Evolutionary conservation across 2,797 vertebrate genomes (phyloP), one percentile per base, ranked within the genome.

Genomic region (Carapus acus): DNA sequence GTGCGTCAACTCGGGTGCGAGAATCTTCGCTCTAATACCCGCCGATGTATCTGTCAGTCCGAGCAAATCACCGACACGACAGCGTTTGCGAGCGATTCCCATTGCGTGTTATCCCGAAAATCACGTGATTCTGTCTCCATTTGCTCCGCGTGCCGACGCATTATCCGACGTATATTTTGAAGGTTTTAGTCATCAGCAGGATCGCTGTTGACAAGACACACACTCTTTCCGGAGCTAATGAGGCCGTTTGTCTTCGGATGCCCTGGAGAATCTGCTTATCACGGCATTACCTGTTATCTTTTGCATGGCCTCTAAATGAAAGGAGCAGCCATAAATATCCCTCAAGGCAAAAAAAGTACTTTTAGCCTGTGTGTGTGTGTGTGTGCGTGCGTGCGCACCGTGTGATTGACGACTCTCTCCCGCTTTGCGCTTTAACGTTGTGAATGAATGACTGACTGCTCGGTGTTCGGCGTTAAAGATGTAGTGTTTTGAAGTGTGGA

Each of bases 221-320:
- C 50, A 61, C 62, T 76, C 78, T 72, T 68, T 65, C 81, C 54
- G 33, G 34, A 39, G 54, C 76, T 84, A 82, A 83, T 79, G 83
- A 82, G 80, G 67, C 74, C 61, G 79, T 83, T 83, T 82, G 71
- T 86, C 82, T 81, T 82, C 61, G 69, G 51, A 71, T 61, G 55
- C 71, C 47, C 64, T 45, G 44, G 71, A 82, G 69, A 73, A 81
- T 60, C 54, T 64, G 65, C 66, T 78, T 82, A 76, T 83, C 66
- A 71, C 69, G 71, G 76, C 75, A 55, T 76, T 76, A 79, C 70
- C 69, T 70, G 59, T 74, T 74, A 72, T 67, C 60, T 71, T 58
- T 58, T 56, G 67, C 29, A 3, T 68, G 71, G 60, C 57, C 60
- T 66, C 67, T 50, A 56, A 71, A 71, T 54, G 48, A 43, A 67